Evolutionary conservation across 2,113 vertebrate species (phyloP).

Genomic region (Hydrolagus affinis): DNA sequence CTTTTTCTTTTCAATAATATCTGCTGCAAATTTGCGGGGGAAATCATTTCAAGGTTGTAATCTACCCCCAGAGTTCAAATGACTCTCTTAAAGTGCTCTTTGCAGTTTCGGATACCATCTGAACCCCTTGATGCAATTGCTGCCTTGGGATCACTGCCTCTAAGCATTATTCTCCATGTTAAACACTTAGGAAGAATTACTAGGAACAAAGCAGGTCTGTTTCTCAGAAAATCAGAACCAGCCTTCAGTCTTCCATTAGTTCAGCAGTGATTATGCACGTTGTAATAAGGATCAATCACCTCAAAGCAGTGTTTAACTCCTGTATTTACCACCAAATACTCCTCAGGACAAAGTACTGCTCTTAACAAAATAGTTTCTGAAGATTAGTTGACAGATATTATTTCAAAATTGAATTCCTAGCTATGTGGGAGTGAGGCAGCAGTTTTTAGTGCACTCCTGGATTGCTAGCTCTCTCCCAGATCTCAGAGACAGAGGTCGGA

Average conservation of each 20-base stretch:
- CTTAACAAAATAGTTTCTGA: background rate
- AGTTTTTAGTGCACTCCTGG: background rate
- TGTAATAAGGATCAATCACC: background rate
- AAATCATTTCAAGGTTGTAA: background rate
- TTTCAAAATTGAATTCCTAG: background rate
- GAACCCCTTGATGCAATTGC: background rate
- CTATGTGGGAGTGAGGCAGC: background rate
- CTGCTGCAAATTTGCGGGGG: no score
- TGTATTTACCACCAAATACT: background rate
- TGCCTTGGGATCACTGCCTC: background rate
- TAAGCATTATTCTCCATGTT: conserved; percentile 1
- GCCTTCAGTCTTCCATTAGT: background rate
- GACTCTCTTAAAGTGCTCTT: background rate
- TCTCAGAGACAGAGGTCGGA: background rate
- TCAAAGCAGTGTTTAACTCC: background rate
- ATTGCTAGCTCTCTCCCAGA: background rate
- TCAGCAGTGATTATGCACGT: background rate
- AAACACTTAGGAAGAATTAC: conserved; percentile 14
- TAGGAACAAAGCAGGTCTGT: background rate
- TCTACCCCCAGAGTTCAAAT: background rate
- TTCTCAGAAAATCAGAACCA: conserved; percentile 19
- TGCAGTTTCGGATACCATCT: background rate
- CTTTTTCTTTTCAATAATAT: no score
- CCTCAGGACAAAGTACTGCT: no score
- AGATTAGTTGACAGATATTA: background rate